These are phyloP conservation scores for Gnathonemus longibarbis DNA, from an alignment of 2,113 vertebrate genomes.

Conservation along the genomic window DNA sequence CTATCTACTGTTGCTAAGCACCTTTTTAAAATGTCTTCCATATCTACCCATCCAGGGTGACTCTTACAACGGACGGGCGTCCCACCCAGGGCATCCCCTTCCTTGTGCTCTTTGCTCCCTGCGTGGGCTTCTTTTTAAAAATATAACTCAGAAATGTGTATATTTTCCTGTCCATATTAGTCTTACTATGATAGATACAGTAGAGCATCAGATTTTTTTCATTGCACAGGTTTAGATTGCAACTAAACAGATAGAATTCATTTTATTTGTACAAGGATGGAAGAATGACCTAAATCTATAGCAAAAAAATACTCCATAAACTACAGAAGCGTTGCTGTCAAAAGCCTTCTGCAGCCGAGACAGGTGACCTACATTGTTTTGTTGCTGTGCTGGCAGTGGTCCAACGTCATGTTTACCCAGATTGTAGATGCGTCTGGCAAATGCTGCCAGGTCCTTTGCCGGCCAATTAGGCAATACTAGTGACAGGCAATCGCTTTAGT, in stretches of 20 bases:
- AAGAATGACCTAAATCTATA: not conserved
- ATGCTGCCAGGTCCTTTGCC: not conserved
- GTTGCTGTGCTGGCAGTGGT: not conserved
- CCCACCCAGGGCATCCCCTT: not conserved
- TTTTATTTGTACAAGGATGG: not conserved
- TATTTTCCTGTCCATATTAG: not conserved
- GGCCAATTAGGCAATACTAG: not conserved
- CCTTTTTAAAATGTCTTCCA: not conserved
- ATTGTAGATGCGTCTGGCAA: slow-evolving; percentile 5
- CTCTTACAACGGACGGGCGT: not conserved
- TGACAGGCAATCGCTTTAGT: slow-evolving; percentile 6
- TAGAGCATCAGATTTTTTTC: not conserved
- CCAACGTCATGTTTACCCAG: not conserved
- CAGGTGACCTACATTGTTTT: slow-evolving; percentile 2
- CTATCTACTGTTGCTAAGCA: not conserved
- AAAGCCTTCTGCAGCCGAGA: not conserved
- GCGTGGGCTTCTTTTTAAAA: not conserved
- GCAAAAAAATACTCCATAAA: not conserved
- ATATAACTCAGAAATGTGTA: not conserved
- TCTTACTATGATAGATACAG: not conserved
- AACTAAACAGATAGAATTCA: not conserved
- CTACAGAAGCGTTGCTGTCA: not conserved
- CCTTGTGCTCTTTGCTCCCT: not conserved
- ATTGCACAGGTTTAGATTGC: not conserved
- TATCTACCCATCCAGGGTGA: not conserved